Conservation (phyloP, 2,113 vertebrate genomes). For the Nibea albiflora region DNA sequence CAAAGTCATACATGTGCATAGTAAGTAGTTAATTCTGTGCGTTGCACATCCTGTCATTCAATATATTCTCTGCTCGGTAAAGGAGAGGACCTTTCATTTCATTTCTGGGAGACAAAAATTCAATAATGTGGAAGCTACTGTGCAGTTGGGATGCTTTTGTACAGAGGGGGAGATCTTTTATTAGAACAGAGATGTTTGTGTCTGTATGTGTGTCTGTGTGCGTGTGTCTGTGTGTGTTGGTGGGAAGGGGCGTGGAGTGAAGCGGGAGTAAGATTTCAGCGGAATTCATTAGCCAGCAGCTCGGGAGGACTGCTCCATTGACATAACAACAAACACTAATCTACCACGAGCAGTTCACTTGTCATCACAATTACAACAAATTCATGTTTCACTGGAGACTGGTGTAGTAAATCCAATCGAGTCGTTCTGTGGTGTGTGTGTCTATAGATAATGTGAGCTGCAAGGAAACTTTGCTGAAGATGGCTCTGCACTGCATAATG, state of each 20-base stretch:
- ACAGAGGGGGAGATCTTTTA: conserved; percentile 61
- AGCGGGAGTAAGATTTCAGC: conserved; percentile 54
- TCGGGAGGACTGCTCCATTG: conserved; percentile 60
- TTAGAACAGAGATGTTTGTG: conserved; percentile 59
- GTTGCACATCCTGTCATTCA: conserved; percentile 23
- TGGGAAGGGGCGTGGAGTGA: conserved; percentile 21
- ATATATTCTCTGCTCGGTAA: conserved; percentile 34
- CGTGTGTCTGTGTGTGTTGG: conserved; percentile 24
- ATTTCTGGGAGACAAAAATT: conserved; percentile 63
- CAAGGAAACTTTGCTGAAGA: conserved; percentile 40
- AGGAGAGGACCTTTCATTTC: conserved; percentile 49
- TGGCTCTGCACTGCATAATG: neutral
- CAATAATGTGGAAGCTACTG: conserved; percentile 64
- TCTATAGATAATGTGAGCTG: conserved; percentile 46
- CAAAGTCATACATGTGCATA: conserved; percentile 10
- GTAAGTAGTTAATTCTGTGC: neutral
- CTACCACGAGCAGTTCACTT: conserved; percentile 54
- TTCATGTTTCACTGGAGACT: conserved; percentile 62
- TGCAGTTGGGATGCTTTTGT: conserved; percentile 58
- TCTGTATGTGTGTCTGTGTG: conserved; percentile 31
- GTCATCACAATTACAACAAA: conserved; percentile 66
- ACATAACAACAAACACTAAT: conserved; percentile 69
- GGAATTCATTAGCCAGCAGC: conserved; percentile 70
- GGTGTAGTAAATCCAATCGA: conserved; percentile 65
- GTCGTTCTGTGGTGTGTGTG: conserved; percentile 30